These are phyloP conservation scores for Thecophora atra DNA, from an alignment of 2,888 invertebrate species.

Conservation along the genomic window DNA sequence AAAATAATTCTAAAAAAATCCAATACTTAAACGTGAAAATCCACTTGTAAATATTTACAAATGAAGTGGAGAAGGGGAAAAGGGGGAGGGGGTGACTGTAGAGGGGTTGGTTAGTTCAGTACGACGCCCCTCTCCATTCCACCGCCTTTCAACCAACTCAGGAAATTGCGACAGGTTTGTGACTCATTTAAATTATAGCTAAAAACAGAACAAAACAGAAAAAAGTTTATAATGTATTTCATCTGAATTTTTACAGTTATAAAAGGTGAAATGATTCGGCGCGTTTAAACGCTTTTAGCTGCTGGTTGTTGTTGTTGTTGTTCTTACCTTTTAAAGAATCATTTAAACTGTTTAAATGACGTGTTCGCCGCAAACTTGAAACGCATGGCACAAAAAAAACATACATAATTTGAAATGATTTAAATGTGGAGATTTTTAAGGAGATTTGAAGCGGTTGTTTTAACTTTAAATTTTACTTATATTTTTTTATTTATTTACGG, in stretches of 20 bases:
- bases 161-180: conserved; percentile 17
- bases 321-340: neutral
- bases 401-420: neutral
- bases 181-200: conserved; percentile 28
- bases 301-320: conserved; percentile 18
- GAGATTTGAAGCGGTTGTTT: neutral
- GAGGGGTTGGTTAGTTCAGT: neutral
- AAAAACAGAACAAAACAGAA: conserved; percentile 3
- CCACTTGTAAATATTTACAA: neutral
- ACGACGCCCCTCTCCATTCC: neutral
- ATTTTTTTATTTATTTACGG: neutral
- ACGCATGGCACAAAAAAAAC: neutral
- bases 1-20: neutral
- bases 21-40: neutral
- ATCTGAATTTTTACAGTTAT: conserved; percentile 23
- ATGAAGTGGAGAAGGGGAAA: neutral
- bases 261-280: conserved; percentile 1
- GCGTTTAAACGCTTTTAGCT: neutral
- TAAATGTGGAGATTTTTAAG: conserved; percentile 1
- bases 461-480: neutral
- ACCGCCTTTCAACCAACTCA: neutral
- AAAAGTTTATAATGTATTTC: neutral
- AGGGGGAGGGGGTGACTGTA: neutral
- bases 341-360: conserved; percentile 4
- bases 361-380: neutral